A percentile compares a stretch with the other conserved stretches of the same genome.
phyloP scores from a whole-genome alignment of 2,113 vertebrate genomes.

The Forbesichthys agassizii region DNA sequence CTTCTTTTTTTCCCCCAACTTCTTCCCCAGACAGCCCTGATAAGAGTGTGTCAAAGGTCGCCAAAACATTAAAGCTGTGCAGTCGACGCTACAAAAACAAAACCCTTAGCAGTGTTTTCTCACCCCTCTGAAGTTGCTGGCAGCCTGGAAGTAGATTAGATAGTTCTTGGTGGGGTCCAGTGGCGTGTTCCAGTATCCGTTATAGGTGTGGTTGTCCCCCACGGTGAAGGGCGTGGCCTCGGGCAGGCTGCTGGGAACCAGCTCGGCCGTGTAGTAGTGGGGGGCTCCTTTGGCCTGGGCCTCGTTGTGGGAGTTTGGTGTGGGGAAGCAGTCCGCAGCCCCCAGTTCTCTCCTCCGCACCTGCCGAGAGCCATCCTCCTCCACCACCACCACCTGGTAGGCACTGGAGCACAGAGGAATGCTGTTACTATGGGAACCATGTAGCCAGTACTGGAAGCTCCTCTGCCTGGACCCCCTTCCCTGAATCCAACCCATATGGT shows the following conservation, averaged over 20 bases:
- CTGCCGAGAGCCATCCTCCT: slow-evolving; percentile 81
- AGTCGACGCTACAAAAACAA: slow-evolving; percentile 2
- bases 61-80: slow-evolving; percentile 16
- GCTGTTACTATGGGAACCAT: not conserved
- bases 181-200: slow-evolving; percentile 92
- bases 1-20: no score
- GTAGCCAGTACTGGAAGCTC: not conserved
- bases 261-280: slow-evolving; percentile 90
- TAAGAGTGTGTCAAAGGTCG: not conserved
- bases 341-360: slow-evolving; percentile 83
- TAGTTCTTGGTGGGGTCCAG: slow-evolving; percentile 92
- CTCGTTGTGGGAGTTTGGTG: slow-evolving; percentile 80
- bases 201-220: slow-evolving; percentile 96
- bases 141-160: slow-evolving; percentile 93
- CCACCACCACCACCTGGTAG: slow-evolving; percentile 94
- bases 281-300: slow-evolving; percentile 78
- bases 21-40: no score
- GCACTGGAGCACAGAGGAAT: slow-evolving; percentile 69
- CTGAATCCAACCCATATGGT: no score
- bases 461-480: no score
- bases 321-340: slow-evolving; percentile 85
- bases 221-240: slow-evolving; percentile 93
- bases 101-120: slow-evolving; percentile 1
- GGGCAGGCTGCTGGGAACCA: slow-evolving; percentile 86
- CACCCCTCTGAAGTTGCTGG: slow-evolving; percentile 92